Percentiles rank a stretch among this genome's conserved stretches.
Conservation (phyloP, 2,888 invertebrate species). For the Orthonychiurus folsomi region DNA sequence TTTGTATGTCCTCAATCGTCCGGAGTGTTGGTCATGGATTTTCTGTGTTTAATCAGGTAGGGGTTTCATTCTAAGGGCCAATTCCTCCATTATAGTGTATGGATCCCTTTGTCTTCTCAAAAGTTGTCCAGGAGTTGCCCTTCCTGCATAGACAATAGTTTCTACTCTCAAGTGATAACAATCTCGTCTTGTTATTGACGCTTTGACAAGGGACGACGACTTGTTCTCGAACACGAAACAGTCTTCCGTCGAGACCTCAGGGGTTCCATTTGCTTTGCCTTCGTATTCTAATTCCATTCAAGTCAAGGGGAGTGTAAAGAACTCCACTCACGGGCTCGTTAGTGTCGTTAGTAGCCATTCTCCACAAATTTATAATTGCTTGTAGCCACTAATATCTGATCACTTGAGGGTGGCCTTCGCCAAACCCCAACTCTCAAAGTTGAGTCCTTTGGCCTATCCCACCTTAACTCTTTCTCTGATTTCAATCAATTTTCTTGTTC, state of each 20-base stretch:
- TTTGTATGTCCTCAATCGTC: no score
- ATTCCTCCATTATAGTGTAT: no score
- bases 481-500: no score
- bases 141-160: neutral
- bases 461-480: no score
- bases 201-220: neutral
- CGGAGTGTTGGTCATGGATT: no score
- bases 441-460: no score
- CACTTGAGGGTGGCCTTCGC: constrained; percentile 1
- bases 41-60: no score
- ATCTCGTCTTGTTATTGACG: neutral
- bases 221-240: neutral
- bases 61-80: no score
- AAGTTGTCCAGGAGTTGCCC: neutral
- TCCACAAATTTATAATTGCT: constrained; percentile 1
- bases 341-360: neutral
- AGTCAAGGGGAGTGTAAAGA: neutral
- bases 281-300: neutral
- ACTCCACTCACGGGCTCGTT: constrained; percentile 1
- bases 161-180: neutral
- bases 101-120: neutral
- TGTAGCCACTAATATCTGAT: neutral
- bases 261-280: neutral
- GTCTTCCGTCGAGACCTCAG: neutral
- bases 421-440: neutral